Base-by-base conservation (phyloP, 2,797 vertebrate genomes). In the Urophycis tenuis region DNA sequence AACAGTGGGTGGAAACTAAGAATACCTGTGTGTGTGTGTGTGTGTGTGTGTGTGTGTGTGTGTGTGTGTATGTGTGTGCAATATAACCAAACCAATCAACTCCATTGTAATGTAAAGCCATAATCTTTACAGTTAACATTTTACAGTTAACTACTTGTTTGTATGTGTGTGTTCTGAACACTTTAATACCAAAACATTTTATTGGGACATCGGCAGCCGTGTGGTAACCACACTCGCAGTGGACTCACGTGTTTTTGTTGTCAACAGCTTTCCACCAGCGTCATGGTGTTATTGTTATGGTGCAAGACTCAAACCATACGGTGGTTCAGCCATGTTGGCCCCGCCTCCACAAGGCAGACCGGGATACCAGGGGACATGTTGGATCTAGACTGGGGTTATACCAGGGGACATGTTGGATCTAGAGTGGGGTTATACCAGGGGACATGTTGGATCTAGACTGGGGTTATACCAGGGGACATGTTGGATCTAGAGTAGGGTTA, bases 251-350 rank as follows among this genome's bases (percentile, higher is more conserved):
- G 22, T 36, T 41, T 78, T 1, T 77, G 69, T 70, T 87, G 88
- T 87, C 77, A 83, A 81, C 72, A 81, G 75, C 76, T 88, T 85
- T 89, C 84, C 81, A 86, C 80, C 78, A 82, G 83, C 87, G 89
- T 83, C 78, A 82, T 75, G 81, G 12, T 79, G 83, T 86, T 84
- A 83, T 88, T 87, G 39, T 74, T 67, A 74, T 78, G 74, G 41
- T 78, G 69, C 53, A 60, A 60, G 53, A 60, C 53, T 25, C 53
- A 60, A 60, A 60, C 53, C 53, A 25, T 60, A 25, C 53, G 1
- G 22, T 60, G 53, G 53, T 60, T 60, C n/a, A 60, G 49, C 49
- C 49, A n/a, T 60, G 49, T 60, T n/a, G 49, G 19, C n/a, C 49
- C 22, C 19, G 22, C 49, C 49, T 60, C 49, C 49, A 60, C 49